Evolutionary conservation across 2,888 invertebrate genomes (phyloP).

Genomic region (Orchesella flavescens): DNA sequence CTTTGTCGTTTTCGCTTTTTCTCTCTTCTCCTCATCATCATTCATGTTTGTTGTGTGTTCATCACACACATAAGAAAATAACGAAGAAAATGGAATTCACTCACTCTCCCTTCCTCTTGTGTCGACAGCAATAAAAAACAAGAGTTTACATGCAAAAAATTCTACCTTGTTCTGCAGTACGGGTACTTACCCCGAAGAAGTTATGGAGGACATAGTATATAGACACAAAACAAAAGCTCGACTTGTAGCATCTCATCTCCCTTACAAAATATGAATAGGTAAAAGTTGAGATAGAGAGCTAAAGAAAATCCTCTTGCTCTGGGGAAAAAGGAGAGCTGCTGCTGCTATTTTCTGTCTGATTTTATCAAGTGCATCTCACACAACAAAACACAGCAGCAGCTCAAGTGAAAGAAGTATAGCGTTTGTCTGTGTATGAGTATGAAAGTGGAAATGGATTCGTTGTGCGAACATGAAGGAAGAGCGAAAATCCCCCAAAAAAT

Average conservation of each 20-base stretch:
- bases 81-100: not conserved
- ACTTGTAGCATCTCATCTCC: no score
- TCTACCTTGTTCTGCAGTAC: no score
- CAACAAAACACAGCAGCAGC: no score
- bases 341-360: not conserved
- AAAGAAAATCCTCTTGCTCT: no score
- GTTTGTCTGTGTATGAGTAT: conserved; percentile 5
- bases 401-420: not conserved
- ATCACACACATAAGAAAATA: not conserved
- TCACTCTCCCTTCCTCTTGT: no score
- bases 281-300: no score
- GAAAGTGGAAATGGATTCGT: no score
- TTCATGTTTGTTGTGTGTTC: not conserved
- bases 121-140: not conserved
- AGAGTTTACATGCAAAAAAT: no score
- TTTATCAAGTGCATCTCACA: not conserved
- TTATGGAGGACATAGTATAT: no score
- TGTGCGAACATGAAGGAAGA: no score
- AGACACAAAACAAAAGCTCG: not conserved
- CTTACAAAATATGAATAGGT: no score
- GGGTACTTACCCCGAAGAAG: not conserved
- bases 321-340: no score
- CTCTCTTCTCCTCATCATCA: not conserved
- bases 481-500: conserved; percentile 5
- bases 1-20: not conserved